These are phyloP conservation scores for Sesia apiformis DNA, from an alignment of 2,888 invertebrate genomes.

Conservation along the genomic window DNA sequence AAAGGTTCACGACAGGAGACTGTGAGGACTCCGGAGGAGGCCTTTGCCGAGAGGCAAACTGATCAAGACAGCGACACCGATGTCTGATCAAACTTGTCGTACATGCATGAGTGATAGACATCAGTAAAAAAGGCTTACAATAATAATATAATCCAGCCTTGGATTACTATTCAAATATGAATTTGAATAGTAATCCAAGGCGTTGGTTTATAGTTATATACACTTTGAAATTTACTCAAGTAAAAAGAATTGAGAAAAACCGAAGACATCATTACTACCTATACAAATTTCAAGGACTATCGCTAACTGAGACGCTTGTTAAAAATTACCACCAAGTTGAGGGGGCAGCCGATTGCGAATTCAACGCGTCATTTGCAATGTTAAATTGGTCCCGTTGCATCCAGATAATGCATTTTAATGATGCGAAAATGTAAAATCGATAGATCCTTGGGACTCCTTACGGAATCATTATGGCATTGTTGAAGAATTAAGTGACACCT, in stretches of 20 bases:
- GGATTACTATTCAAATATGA: no score
- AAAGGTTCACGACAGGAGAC: no score
- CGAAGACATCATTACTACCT: neutral
- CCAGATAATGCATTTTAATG: constrained; percentile 76
- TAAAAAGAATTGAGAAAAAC: neutral
- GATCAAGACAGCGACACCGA: no score
- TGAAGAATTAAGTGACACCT: constrained; percentile 46
- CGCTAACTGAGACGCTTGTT: constrained; percentile 53
- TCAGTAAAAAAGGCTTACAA: no score
- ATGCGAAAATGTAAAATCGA: constrained; percentile 57
- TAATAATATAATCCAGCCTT: no score
- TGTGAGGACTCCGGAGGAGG: no score
- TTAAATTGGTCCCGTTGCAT: constrained; percentile 55
- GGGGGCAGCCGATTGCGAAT: constrained; percentile 54
- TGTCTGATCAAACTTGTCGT: no score
- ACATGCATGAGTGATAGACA: no score
- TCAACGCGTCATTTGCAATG: constrained; percentile 63
- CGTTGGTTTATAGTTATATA: no score
- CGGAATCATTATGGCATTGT: constrained; percentile 33
- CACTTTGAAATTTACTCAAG: no score
- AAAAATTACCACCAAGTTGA: constrained; percentile 59
- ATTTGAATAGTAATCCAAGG: no score
- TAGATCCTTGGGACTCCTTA: constrained; percentile 34
- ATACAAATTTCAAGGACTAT: constrained; percentile 50
- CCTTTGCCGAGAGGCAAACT: no score